phyloP scores from a whole-genome alignment of 2,888 invertebrate genomes.

The Drosophila lutescens region DNA sequence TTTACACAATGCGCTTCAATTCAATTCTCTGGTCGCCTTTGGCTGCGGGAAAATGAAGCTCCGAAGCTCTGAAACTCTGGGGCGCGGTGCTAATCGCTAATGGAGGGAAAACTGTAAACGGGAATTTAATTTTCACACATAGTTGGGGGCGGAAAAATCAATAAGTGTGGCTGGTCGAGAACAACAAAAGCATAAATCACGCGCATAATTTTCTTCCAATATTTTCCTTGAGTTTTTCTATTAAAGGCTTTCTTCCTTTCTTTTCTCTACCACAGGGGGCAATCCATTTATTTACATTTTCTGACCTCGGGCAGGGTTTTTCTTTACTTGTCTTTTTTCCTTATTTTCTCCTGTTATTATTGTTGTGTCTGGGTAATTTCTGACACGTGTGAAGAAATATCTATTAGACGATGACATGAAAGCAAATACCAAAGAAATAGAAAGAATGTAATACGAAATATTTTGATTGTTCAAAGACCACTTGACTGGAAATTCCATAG shows the following conservation, averaged over 20 bases:
- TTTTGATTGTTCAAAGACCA: not conserved
- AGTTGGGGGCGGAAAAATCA: conserved; percentile 58
- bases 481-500: not conserved
- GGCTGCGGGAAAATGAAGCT: not conserved
- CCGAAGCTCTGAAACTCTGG: not conserved
- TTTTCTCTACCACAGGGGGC: conserved; percentile 20
- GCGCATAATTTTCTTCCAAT: conserved; percentile 65
- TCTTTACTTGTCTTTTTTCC: conserved; percentile 3
- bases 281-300: conserved; percentile 69
- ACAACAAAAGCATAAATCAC: conserved; percentile 66
- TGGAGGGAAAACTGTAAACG: conserved; percentile 50
- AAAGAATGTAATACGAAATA: not conserved
- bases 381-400: conserved; percentile 71
- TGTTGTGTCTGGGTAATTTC: conserved; percentile 58
- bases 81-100: conserved; percentile 12
- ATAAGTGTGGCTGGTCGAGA: conserved; percentile 43
- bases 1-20: conserved; percentile 75
- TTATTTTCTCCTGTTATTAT: conserved; percentile 9
- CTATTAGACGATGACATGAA: conserved; percentile 61
- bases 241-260: conserved; percentile 23
- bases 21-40: conserved; percentile 57
- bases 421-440: conserved; percentile 10
- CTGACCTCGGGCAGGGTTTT: conserved; percentile 56
- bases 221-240: conserved; percentile 52
- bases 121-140: conserved; percentile 77